Conservation (phyloP, 2,113 vertebrate species). For the Laticauda laticaudata region DNA sequence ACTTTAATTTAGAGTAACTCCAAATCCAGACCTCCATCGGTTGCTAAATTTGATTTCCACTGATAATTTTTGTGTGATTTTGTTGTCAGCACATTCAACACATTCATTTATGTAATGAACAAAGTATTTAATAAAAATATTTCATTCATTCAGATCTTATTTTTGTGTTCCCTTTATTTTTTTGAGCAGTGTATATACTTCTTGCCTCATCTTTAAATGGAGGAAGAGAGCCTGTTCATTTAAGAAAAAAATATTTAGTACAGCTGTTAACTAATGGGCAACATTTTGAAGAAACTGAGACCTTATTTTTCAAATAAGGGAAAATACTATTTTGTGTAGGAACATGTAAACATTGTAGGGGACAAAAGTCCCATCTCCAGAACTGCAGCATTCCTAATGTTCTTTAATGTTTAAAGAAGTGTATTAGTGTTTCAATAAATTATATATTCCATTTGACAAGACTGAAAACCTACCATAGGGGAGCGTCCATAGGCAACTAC, state of each 20-base stretch:
- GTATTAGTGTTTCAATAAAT: constrained; percentile 24
- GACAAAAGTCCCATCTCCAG: background rate
- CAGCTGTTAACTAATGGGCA: background rate
- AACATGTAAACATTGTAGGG: constrained; percentile 5
- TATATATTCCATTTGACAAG: background rate
- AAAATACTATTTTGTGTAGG: background rate
- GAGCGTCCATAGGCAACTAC: constrained; percentile 91
- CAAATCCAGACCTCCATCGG: no score
- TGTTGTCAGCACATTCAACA: no score
- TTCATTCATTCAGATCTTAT: no score
- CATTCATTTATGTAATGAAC: no score
- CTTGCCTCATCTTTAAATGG: background rate
- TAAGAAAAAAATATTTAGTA: background rate
- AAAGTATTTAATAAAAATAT: no score
- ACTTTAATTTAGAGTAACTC: no score
- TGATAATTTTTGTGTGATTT: no score
- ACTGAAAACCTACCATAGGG: constrained; percentile 80
- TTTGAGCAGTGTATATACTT: background rate
- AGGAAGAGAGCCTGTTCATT: background rate
- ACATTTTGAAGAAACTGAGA: background rate
- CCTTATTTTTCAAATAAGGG: constrained; percentile 33
- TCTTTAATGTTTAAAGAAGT: background rate
- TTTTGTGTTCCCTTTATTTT: no score
- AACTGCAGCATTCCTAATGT: background rate
- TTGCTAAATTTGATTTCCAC: no score